Evolutionary conservation across 2,888 invertebrate genomes (phyloP).

Genomic region (Nomada goodeniana): DNA sequence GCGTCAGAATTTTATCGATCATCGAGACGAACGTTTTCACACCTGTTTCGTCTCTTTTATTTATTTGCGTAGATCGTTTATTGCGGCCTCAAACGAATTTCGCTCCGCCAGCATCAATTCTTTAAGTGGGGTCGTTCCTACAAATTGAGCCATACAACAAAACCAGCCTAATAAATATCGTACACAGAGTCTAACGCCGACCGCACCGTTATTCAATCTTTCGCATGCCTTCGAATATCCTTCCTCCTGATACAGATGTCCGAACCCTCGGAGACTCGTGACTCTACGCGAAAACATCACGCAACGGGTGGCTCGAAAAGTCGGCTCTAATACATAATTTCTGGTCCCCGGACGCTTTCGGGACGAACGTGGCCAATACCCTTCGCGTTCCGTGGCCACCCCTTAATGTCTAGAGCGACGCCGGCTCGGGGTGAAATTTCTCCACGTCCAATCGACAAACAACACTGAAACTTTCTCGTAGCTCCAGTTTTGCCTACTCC

Average conservation of each 20-base stretch:
- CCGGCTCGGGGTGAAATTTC: constrained; percentile 41
- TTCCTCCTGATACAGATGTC: background rate
- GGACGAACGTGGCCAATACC: constrained; percentile 32
- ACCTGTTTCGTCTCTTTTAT: no score
- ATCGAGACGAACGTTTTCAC: no score
- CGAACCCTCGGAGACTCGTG: background rate
- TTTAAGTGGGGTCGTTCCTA: no score
- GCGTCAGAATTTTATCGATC: no score
- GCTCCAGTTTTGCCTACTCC: constrained; percentile 1
- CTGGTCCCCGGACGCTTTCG: constrained; percentile 10
- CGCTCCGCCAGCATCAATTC: no score
- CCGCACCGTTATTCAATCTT: background rate
- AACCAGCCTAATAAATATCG: background rate
- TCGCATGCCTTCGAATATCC: background rate
- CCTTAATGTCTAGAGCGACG: constrained; percentile 39
- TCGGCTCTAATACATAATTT: constrained; percentile 21
- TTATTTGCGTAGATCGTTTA: no score
- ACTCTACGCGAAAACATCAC: background rate
- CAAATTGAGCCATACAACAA: background rate
- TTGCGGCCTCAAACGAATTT: no score
- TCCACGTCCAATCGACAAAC: constrained; percentile 27
- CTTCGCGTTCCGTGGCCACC: constrained; percentile 47
- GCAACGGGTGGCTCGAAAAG: background rate
- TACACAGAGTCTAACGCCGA: background rate
- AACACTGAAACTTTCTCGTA: constrained; percentile 16